Base-by-base conservation (phyloP, 1,140 invertebrate genomes). In the Tetramorium parvispinum region DNA sequence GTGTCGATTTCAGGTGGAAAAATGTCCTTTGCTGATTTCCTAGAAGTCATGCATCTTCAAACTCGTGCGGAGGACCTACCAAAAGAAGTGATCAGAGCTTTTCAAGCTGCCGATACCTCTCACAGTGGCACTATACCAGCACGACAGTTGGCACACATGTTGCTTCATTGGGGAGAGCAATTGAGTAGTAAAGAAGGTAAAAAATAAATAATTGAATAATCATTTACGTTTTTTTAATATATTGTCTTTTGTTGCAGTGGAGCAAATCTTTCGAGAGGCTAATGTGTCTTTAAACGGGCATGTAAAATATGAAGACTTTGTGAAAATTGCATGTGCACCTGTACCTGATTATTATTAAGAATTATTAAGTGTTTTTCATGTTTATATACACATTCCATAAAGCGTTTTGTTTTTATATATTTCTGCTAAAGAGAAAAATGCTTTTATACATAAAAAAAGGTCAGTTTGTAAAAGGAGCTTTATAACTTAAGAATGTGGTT, bases 11-110 rank as follows among this genome's bases (percentile, higher is more conserved):
- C 96, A 96, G 98, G 97, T 93, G 98, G 98, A 4, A 98, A 98
- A 94, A 98, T 99, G 97, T 97, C 98, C 3, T 99, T 99, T 95
- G 98, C 98, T 1, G 98, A 99, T 92, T 99, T 99, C 92, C 94
- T 99, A 10, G 98, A 99, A 93, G 97, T 99, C 2, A 98, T 99
- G 98, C 98, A 99, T 94, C 96, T 97, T 86, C 98, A 99, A 94
- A 98, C 93, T 92, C 96, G 95, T 93, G 97, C 97, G 3, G 98
- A 99, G 94, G 97, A 98, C 93, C 95, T 98, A 51, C 98, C 98
- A 0, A 97, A 97, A 92, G 98, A 99, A 96, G 97, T 97, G 0
- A 96, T 99, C 24, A 97, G 98, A 85, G 98, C 98, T 1, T 99
- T 99, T 94, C 96, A 96, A 94, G 98, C 98, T 16, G 97, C 97